Conservation (phyloP, 37 sponge, comb jelly and placozoan genomes). For the Beroe forskalii region DNA sequence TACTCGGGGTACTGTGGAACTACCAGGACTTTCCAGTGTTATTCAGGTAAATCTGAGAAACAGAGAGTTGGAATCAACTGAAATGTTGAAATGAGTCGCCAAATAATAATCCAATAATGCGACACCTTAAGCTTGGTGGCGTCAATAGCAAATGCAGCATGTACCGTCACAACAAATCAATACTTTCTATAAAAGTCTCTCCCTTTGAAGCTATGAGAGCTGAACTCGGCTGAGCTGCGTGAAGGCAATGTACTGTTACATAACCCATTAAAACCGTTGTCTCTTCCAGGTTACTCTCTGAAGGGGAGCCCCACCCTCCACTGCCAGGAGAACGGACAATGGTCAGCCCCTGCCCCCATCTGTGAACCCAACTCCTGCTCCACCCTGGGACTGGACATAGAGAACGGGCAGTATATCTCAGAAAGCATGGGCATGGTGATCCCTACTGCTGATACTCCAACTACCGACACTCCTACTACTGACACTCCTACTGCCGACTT, state of each 20-base stretch:
- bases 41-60: background rate
- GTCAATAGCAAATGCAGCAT: no score
- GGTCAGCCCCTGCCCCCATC: constrained; percentile 2
- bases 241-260: no score
- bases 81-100: no score
- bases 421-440: background rate
- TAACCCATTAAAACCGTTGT: no score
- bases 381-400: background rate
- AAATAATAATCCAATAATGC: no score
- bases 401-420: background rate
- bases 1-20: constrained; percentile 38
- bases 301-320: background rate
- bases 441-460: background rate
- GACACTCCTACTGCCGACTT: no score
- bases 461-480: no score
- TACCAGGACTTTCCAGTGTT: constrained; percentile 4
- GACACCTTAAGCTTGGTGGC: no score
- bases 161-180: no score
- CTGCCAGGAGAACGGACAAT: background rate
- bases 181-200: no score
- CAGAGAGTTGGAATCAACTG: background rate
- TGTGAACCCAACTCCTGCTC: constrained; percentile 39
- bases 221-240: no score
- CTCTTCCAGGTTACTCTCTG: background rate
- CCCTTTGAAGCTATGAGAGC: no score